Conservation (phyloP, 2,888 invertebrate genomes). For the Tetragonisca angustula region DNA sequence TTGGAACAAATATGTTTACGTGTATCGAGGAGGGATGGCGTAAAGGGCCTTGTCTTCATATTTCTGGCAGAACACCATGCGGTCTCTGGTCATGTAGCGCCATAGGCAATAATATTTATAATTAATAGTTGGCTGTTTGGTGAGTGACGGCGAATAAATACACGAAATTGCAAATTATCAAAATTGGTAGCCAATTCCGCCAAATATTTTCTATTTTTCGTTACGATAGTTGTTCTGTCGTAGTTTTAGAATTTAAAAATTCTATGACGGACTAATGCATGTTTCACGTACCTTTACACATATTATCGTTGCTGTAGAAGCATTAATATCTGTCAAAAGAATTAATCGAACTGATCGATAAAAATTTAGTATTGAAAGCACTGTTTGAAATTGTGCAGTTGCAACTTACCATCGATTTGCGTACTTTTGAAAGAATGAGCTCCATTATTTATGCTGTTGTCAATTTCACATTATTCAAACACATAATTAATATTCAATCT, state of each 20-base stretch:
- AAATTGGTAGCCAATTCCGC: slow-evolving; percentile 32
- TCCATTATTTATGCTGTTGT: too few relatives aligned
- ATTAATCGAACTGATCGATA: background rate
- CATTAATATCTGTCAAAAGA: background rate
- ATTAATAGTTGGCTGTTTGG: slow-evolving; percentile 82
- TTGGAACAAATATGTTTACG: slow-evolving; percentile 75
- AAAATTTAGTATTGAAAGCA: background rate
- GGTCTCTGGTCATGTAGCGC: slow-evolving; percentile 80
- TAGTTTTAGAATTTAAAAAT: background rate
- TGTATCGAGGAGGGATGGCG: slow-evolving; percentile 39
- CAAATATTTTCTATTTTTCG: slow-evolving; percentile 12
- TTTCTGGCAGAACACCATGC: slow-evolving; percentile 78
- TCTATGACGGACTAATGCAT: background rate
- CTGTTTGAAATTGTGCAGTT: too few relatives aligned
- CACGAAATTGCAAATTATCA: slow-evolving; percentile 33
- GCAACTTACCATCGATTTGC: too few relatives aligned
- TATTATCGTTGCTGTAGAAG: background rate
- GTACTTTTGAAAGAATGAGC: too few relatives aligned
- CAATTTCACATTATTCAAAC: too few relatives aligned
- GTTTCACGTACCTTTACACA: background rate
- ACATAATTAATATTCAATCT: too few relatives aligned
- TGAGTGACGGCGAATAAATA: slow-evolving; percentile 79
- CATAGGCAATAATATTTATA: slow-evolving; percentile 83
- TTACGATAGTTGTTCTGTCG: background rate
- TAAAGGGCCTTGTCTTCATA: slow-evolving; percentile 74